Percentiles rank a stretch among this genome's conserved stretches.
Conservation (phyloP, 2,888 invertebrate species). For the Trichogramma evanescens region DNA sequence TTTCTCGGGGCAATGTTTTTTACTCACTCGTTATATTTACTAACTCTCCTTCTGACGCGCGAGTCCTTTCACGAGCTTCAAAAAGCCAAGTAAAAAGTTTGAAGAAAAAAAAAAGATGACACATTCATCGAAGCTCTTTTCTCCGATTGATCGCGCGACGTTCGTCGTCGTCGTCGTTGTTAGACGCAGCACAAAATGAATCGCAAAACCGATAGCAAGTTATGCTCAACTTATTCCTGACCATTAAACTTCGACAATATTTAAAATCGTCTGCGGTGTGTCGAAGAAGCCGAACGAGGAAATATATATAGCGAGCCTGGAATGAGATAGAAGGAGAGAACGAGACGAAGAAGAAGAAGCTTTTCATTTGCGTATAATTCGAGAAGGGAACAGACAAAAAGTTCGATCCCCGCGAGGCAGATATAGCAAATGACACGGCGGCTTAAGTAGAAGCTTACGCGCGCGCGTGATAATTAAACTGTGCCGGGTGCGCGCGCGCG, state of each 20-base stretch:
- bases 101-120: neutral
- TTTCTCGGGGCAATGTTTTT: too few species aligned
- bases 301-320: slow-evolving; percentile 18
- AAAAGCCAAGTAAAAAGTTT: neutral
- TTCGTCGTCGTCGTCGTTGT: too few species aligned
- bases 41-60: too few species aligned
- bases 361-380: neutral
- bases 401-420: slow-evolving; percentile 8
- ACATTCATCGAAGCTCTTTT: neutral
- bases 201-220: too few species aligned
- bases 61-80: neutral
- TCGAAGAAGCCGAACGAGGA: neutral
- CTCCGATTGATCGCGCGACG: too few species aligned
- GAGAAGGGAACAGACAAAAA: neutral
- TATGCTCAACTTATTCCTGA: slow-evolving; percentile 24
- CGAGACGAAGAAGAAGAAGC: neutral
- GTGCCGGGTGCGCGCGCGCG: neutral
- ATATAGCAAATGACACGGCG: slow-evolving; percentile 4
- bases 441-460: slow-evolving; percentile 13
- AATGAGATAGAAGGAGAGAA: neutral
- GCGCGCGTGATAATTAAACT: slow-evolving; percentile 19
- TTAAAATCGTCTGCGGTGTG: slow-evolving; percentile 21
- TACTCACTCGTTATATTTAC: too few species aligned
- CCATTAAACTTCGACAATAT: slow-evolving; percentile 29
- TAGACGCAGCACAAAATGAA: too few species aligned